phyloP scores from a whole-genome alignment of 2,888 invertebrate species.

The Drosophila austrosaltans region DNA sequence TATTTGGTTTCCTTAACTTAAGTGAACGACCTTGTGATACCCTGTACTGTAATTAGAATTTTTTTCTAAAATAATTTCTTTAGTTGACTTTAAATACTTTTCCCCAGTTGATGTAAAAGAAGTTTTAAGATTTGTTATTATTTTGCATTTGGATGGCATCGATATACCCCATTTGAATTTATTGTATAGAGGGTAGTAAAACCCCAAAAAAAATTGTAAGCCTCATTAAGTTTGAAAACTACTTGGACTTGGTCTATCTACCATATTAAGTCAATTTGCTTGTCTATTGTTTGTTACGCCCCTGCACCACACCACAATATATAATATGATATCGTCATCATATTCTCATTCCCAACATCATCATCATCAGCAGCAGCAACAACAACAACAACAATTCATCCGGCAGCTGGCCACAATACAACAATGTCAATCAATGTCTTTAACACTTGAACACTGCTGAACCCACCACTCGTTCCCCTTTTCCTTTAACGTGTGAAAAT shows the following conservation, averaged over 20 bases:
- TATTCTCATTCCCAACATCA: constrained; percentile 15
- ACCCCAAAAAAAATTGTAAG: neutral
- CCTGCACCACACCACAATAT: neutral
- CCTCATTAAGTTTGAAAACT: constrained; percentile 12
- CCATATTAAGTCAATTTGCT: constrained; percentile 13
- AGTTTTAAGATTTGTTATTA: no score
- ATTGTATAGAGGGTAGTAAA: neutral
- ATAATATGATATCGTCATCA: constrained; percentile 6
- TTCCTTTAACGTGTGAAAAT: neutral
- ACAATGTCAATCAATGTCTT: constrained; percentile 64
- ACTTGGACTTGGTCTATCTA: neutral
- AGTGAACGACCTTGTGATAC: neutral
- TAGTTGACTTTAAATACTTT: no score
- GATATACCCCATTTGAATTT: neutral
- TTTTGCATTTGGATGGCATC: neutral
- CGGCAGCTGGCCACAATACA: constrained; percentile 66
- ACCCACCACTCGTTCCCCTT: neutral
- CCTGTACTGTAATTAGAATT: neutral
- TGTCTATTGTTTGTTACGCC: constrained; percentile 5
- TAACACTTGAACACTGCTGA: neutral
- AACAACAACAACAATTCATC: constrained; percentile 30
- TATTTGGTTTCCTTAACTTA: neutral
- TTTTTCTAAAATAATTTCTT: no score
- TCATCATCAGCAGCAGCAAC: constrained; percentile 25
- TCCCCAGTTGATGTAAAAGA: no score